These are phyloP conservation scores for Astyanax mexicanus DNA, from an alignment of 2,797 vertebrate species.

Conservation along the genomic window DNA sequence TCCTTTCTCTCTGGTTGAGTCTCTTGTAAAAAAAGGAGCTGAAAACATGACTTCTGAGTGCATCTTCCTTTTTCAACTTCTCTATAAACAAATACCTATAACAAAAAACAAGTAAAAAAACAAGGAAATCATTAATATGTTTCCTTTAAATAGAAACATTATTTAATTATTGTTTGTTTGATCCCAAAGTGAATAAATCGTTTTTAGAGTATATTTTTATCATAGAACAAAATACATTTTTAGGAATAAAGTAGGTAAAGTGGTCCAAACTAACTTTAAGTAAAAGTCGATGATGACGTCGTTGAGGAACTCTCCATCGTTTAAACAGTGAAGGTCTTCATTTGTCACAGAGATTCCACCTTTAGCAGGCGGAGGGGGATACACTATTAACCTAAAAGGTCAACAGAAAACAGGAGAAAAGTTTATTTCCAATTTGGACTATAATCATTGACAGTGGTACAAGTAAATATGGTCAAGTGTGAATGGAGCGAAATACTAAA, in stretches of 20 bases:
- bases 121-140: too few relatives aligned
- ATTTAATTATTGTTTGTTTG: too few relatives aligned
- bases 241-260: background rate
- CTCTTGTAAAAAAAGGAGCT: conserved; percentile 99
- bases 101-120: conserved; percentile 10
- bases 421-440: too few relatives aligned
- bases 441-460: too few relatives aligned
- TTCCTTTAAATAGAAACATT: too few relatives aligned
- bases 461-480: too few relatives aligned
- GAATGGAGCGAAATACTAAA: too few relatives aligned
- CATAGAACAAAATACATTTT: too few relatives aligned
- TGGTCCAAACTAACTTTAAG: conserved; percentile 89
- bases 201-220: too few relatives aligned
- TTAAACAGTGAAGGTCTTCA: conserved; percentile 97
- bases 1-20: conserved; percentile 94
- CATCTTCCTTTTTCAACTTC: conserved; percentile 92
- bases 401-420: too few relatives aligned
- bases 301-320: conserved; percentile 96
- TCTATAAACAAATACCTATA: conserved; percentile 95
- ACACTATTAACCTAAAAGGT: conserved; percentile 91
- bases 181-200: too few relatives aligned
- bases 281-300: conserved; percentile 99
- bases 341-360: conserved; percentile 97
- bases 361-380: conserved; percentile 95
- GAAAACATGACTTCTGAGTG: conserved; percentile 94